Evolutionary conservation across 53 echinoderm and acorn worm genomes (phyloP).

Genomic region (Zoroaster sp.): DNA sequence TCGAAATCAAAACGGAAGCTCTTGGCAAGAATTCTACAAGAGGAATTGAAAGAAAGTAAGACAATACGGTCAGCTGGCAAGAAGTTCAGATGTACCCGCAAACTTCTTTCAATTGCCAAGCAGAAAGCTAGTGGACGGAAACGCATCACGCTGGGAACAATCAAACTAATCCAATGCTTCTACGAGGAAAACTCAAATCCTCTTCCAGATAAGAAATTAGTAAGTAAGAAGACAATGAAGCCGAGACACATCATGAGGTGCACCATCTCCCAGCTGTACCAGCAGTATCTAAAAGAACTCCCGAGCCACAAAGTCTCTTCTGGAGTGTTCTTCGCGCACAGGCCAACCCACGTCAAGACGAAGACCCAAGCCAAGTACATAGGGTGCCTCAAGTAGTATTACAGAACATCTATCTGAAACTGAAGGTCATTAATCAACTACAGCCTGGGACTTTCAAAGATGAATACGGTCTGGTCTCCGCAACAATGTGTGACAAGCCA

Average conservation of each 20-base stretch:
- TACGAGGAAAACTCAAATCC: conserved; percentile 47
- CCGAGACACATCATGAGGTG: conserved; percentile 36
- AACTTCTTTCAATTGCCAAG: background rate
- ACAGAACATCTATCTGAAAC: conserved; percentile 59
- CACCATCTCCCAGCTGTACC: conserved; percentile 8
- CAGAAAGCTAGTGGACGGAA: background rate
- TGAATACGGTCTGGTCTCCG: background rate
- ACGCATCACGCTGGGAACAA: background rate
- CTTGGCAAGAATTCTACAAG: background rate
- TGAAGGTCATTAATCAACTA: conserved; percentile 31
- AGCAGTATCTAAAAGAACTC: conserved; percentile 18
- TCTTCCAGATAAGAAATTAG: conserved; percentile 69
- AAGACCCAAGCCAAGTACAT: conserved; percentile 45
- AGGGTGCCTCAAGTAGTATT: conserved; percentile 69
- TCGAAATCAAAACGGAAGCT: background rate
- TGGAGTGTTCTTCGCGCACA: conserved; percentile 27
- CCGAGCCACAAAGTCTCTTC: conserved; percentile 46
- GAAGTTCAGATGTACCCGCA: background rate
- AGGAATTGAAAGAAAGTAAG: background rate
- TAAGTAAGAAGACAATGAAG: conserved; percentile 60
- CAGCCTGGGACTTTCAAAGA: conserved; percentile 47
- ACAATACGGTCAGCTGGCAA: background rate
- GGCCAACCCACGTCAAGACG: conserved; percentile 58
- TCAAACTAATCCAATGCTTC: conserved; percentile 35
- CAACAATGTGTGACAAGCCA: conserved; percentile 53